A percentile compares a stretch with the other conserved stretches of the same genome.
These are phyloP conservation scores for Osmerus eperlanus DNA, from an alignment of 2,113 vertebrate species.

Conservation along the genomic window DNA sequence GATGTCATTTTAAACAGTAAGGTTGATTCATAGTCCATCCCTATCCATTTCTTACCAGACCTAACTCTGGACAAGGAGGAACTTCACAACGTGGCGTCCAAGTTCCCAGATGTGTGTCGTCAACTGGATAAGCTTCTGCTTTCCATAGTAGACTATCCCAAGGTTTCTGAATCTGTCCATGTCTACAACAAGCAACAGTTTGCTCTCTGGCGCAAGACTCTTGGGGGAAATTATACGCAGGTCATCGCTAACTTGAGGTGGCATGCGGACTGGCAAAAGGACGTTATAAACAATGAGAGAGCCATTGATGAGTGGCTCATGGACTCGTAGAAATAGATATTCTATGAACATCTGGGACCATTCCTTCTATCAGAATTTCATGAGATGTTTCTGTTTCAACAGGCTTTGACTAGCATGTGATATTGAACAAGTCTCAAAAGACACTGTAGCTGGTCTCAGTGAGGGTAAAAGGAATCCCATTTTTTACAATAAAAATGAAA, in stretches of 20 bases:
- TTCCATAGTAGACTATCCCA: slow-evolving; percentile 81
- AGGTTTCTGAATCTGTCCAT: slow-evolving; percentile 80
- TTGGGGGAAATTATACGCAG: slow-evolving; percentile 82
- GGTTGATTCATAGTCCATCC: not conserved
- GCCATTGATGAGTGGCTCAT: slow-evolving; percentile 81
- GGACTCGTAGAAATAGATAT: slow-evolving; percentile 23
- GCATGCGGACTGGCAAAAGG: slow-evolving; percentile 88
- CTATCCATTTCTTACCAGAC: slow-evolving; percentile 65
- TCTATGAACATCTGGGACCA: no score
- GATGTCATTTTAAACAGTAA: slow-evolving; percentile 6
- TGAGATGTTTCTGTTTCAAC: no score
- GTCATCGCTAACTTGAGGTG: slow-evolving; percentile 87
- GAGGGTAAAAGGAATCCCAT: no score
- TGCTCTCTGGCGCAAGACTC: slow-evolving; percentile 75
- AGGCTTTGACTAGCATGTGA: no score
- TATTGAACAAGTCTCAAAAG: no score
- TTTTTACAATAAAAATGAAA: no score
- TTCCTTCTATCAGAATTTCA: no score
- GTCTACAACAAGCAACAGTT: slow-evolving; percentile 87
- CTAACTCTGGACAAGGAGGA: slow-evolving; percentile 84
- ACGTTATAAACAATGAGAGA: slow-evolving; percentile 69
- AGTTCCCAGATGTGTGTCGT: slow-evolving; percentile 68
- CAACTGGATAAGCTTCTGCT: slow-evolving; percentile 79
- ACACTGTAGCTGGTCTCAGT: no score
- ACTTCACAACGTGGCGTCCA: slow-evolving; percentile 78